Percentiles rank a stretch among this genome's conserved stretches.
phyloP scores from a whole-genome alignment of 2,113 vertebrate species.

The Vulpes ferrilata region DNA sequence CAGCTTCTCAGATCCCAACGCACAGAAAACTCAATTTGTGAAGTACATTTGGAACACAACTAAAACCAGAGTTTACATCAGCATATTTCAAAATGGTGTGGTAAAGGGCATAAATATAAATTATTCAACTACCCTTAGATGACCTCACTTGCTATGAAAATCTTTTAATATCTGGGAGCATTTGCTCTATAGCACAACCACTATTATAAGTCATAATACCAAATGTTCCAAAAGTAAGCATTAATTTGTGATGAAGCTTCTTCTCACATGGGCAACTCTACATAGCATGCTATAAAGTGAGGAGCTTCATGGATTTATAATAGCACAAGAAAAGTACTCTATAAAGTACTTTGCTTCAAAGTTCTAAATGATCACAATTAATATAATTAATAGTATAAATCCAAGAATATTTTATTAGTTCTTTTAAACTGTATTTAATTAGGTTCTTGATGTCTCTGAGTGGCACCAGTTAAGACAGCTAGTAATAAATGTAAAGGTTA shows the following conservation, averaged over 20 bases:
- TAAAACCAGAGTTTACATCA: neutral
- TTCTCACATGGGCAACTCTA: neutral
- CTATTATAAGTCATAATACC: neutral
- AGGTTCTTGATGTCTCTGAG: neutral
- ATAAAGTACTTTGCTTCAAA: conserved; percentile 45
- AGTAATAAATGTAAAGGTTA: conserved; percentile 31
- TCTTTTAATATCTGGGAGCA: neutral
- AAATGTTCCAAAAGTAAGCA: neutral
- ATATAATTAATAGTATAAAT: neutral
- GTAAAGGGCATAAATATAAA: neutral
- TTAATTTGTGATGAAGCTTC: neutral
- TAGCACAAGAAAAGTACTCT: neutral
- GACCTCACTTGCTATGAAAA: neutral
- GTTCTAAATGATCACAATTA: neutral
- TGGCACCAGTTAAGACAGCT: neutral
- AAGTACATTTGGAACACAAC: neutral
- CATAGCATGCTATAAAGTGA: neutral
- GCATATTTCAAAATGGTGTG: conserved; percentile 28
- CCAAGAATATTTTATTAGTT: neutral
- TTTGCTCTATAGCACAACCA: conserved; percentile 24
- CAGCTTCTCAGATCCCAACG: conserved; percentile 19
- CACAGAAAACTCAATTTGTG: neutral
- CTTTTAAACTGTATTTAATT: neutral
- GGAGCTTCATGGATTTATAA: neutral
- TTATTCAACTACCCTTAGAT: neutral